phyloP scores from a whole-genome alignment of 2,113 vertebrate genomes.

The Campylomormyrus tamandua region DNA sequence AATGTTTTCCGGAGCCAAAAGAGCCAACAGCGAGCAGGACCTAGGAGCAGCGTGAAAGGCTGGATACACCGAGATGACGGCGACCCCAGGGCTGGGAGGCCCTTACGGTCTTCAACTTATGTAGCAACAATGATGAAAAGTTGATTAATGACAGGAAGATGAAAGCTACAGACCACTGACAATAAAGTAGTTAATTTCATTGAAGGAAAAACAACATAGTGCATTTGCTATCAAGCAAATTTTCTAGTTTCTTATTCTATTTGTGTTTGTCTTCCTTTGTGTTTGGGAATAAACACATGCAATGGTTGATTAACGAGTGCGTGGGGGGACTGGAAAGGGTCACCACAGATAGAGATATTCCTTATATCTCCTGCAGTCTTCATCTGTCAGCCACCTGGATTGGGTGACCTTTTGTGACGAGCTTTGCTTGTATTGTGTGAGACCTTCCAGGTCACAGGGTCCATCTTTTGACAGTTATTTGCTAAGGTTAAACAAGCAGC shows the following conservation, averaged over 20 bases:
- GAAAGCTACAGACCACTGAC: neutral
- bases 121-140: neutral
- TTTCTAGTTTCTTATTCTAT: neutral
- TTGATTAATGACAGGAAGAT: neutral
- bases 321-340: neutral
- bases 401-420: neutral
- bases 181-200: neutral
- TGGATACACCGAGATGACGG: neutral
- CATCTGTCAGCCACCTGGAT: too few species aligned
- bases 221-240: neutral
- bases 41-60: neutral
- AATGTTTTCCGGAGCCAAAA: neutral
- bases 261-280: neutral
- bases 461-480: neutral
- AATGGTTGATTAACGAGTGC: neutral
- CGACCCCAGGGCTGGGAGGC: neutral
- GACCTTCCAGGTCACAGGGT: neutral
- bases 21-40: neutral
- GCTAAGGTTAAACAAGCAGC: conserved; percentile 10
- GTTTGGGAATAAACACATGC: neutral
- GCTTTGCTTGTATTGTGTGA: neutral
- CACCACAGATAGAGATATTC: neutral
- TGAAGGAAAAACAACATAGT: neutral
- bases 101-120: neutral
- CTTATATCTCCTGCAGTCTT: neutral